Base-by-base conservation (phyloP, 2,888 invertebrate genomes). In the Ernsta delagoae region DNA sequence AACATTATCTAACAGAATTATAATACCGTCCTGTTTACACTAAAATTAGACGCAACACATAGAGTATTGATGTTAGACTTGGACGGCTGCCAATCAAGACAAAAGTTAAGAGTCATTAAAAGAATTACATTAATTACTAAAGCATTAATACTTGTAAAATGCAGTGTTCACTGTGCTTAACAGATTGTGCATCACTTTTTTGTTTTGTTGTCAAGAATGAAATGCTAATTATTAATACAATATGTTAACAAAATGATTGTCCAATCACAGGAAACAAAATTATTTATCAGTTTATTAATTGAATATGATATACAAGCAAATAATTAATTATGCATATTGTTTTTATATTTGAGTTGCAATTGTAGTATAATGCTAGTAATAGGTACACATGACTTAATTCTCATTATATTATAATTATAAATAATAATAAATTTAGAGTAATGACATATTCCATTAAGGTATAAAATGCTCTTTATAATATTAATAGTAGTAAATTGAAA, bases 121-220 rank as follows among this genome's bases (percentile, higher is more conserved):
- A 56, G n/a, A 56, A 54, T 64, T 64, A 53, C 56, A 61, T 59
- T 63, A 59, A 34, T 9, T 56, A 56, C 34, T 59, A 53, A 41
- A 56, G 6, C 45, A n/a, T 65, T 53, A 62, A 54, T 63, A 57
- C 12, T 45, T 60, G 56, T 36, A 71, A 73, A 75, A 73, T 70
- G 71, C 71, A 67, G 67, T 54, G 70, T 74, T 68, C 78, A 83
- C 80, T 82, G 83, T 85, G 82, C 85, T 79, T 79, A 81, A 78
- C 80, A 77, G 78, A 76, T 86, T 87, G 88, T 88, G 87, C 87
- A 82, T 82, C 71, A 79, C 75, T 72, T 80, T 76, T 75, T 77
- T 79, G 76, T 45, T 73, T 73, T 66, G 2, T 53, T 31, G 8
- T 54, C 8, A 74, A 70, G 70, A 72, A 74, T 72, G 70, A 72